phyloP scores from a whole-genome alignment of 2,797 vertebrate genomes.

The Chromis chromis region DNA sequence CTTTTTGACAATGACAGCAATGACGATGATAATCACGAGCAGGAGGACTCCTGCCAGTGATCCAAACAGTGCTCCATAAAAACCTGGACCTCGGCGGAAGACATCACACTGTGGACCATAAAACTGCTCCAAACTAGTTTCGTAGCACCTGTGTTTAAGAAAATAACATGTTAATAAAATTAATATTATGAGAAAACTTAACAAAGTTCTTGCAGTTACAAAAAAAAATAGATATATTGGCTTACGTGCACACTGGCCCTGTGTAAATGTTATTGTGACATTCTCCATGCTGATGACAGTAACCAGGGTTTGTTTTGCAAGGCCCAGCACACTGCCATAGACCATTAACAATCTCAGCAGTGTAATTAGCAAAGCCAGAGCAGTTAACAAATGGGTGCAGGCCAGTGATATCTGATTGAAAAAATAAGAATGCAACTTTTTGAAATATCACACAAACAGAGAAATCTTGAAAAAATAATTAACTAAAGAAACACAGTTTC shows the following conservation, averaged over 20 bases:
- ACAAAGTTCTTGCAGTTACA: neutral
- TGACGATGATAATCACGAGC: slow-evolving; percentile 63
- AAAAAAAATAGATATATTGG: neutral
- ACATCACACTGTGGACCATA: slow-evolving; percentile 76
- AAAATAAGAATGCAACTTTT: neutral
- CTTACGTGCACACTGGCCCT: slow-evolving; percentile 77
- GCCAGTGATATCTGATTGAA: slow-evolving; percentile 64
- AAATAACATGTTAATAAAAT: neutral
- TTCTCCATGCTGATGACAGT: slow-evolving; percentile 73
- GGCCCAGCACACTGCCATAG: slow-evolving; percentile 75
- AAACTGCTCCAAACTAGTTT: slow-evolving; percentile 66
- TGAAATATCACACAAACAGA: neutral
- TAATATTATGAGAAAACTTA: no score
- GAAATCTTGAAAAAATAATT: neutral
- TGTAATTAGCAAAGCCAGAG: slow-evolving; percentile 65
- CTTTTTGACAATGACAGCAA: slow-evolving; percentile 55
- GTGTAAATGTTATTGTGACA: slow-evolving; percentile 63
- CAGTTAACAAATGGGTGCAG: slow-evolving; percentile 72
- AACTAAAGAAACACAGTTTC: neutral
- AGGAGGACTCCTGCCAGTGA: slow-evolving; percentile 71
- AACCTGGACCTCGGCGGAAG: slow-evolving; percentile 66
- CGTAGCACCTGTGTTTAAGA: slow-evolving; percentile 66
- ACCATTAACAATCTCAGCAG: slow-evolving; percentile 47
- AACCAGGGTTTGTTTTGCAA: slow-evolving; percentile 60
- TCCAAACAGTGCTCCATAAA: slow-evolving; percentile 83